Base-by-base conservation (phyloP, 2,888 invertebrate genomes). In the Cataglyphis rosenhaueri region DNA sequence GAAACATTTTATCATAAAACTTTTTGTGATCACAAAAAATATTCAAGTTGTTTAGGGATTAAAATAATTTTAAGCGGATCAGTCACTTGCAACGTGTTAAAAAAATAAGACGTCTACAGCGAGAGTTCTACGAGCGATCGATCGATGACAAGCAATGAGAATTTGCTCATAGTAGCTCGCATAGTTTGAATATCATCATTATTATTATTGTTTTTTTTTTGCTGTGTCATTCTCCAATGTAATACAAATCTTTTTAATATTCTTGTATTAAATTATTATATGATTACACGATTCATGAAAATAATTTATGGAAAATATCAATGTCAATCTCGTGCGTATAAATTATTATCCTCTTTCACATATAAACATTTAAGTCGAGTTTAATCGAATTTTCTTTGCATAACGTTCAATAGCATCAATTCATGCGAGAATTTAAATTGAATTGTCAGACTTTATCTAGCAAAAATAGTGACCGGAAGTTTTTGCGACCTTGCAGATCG, bases 201-300 rank as follows among this genome's bases (percentile, higher is more conserved):
- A 44, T 35, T 64, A 57, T 78, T 81, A 41, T 68, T 75, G 38
- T 35, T 68, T 25, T 83, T 83, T 86, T 41, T 35, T 76, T 66
- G 41, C 61, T 35, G 35, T 59, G 15, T 52, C 71, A 79, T 32
- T 82, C 68, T 64, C 64, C 59, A 68, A 10, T 38, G 48, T 75
- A 76, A 83, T 52, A 52, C 52, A 62, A 57, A 12, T 61, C 81
- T 79, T 79, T 76, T 4, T 55, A 68, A 81, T 57, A 44, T 29
- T 55, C 52, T 41, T 82, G 70, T 59, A 70, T 78, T 88, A 88
- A 88, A 88, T 88, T 86, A 86, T 88, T 71, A 44, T 79, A 86
- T 68, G 41, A 71, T 57, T 41, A 71, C 38, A 38, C 25, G 48
- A 75, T 75, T 87, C 65, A 29, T 73, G 29, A 29, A 29, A 29